These are phyloP conservation scores for Aptenodytes forsteri DNA, from an alignment of 2,113 vertebrate genomes.

Conservation along the genomic window DNA sequence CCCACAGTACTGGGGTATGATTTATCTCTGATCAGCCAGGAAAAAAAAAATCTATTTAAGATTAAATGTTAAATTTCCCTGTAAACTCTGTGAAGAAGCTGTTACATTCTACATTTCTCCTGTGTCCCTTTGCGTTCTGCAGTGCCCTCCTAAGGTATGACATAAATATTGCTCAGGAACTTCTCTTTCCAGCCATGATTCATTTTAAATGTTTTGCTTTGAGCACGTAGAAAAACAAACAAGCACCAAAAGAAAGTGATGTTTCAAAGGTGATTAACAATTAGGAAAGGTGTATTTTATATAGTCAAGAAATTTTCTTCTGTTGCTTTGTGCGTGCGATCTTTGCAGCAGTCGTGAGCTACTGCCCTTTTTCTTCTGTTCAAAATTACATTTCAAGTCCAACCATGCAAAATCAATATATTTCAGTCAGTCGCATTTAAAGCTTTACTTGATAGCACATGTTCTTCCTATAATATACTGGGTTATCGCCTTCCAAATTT, in stretches of 20 bases:
- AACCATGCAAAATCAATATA: conserved; percentile 42
- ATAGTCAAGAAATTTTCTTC: neutral
- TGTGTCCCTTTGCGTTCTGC: neutral
- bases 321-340: neutral
- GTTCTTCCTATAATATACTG: conserved; percentile 25
- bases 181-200: neutral
- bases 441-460: conserved; percentile 24
- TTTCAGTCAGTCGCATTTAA: conserved; percentile 40
- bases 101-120: neutral
- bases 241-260: neutral
- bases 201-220: neutral
- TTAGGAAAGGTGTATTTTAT: neutral
- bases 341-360: neutral
- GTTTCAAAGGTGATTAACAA: neutral
- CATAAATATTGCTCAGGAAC: neutral
- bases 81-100: neutral
- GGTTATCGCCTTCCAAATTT: conserved; percentile 36
- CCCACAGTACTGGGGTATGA: neutral
- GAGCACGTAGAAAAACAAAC: neutral
- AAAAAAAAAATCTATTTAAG: neutral
- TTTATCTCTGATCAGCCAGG: neutral
- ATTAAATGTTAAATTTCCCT: neutral
- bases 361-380: neutral
- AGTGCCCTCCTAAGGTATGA: conserved; percentile 1
- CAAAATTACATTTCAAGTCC: conserved; percentile 2